A percentile compares a stretch with the other conserved stretches of the same genome.
phyloP scores from a whole-genome alignment of 2,888 invertebrate genomes.

The Linnaemya vulpina region DNA sequence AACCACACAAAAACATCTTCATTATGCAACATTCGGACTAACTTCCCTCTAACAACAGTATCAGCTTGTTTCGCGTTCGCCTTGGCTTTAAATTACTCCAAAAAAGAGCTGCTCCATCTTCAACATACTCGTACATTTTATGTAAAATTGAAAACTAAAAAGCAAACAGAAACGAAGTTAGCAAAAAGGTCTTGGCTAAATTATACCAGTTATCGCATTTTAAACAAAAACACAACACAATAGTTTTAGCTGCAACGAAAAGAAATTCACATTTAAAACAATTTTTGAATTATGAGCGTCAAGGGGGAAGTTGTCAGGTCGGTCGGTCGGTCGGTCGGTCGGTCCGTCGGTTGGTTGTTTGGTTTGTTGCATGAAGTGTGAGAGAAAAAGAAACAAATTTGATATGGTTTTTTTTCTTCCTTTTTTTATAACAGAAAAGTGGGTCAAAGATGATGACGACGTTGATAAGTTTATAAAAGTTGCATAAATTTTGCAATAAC shows the following conservation, averaged over 20 bases:
- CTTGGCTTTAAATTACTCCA: conserved; percentile 30
- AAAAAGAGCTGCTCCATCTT: conserved; percentile 2
- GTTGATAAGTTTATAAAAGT: conserved; percentile 68
- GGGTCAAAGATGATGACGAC: conserved; percentile 69
- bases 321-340: background rate
- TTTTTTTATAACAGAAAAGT: conserved; percentile 47
- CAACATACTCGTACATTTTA: conserved; percentile 19
- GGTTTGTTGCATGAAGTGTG: conserved; percentile 39
- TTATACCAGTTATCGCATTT: conserved; percentile 58
- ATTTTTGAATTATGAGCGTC: conserved; percentile 61
- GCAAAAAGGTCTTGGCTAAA: conserved; percentile 35
- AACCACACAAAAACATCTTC: background rate
- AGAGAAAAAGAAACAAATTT: conserved; percentile 46
- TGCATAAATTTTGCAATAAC: conserved; percentile 59
- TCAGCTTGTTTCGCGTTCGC: conserved; percentile 23
- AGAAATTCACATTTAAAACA: conserved; percentile 30
- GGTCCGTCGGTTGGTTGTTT: background rate
- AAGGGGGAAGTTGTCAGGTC: conserved; percentile 32
- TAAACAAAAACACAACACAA: conserved; percentile 28
- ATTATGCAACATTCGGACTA: background rate
- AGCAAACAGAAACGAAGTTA: conserved; percentile 24
- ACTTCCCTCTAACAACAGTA: background rate
- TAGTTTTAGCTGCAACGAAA: conserved; percentile 27
- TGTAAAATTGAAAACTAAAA: conserved; percentile 34
- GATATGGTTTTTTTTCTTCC: no score